Evolutionary conservation across 2,888 invertebrate genomes (phyloP), one percentile per base, ranked within the genome.

Genomic region (Eilema depressum): DNA sequence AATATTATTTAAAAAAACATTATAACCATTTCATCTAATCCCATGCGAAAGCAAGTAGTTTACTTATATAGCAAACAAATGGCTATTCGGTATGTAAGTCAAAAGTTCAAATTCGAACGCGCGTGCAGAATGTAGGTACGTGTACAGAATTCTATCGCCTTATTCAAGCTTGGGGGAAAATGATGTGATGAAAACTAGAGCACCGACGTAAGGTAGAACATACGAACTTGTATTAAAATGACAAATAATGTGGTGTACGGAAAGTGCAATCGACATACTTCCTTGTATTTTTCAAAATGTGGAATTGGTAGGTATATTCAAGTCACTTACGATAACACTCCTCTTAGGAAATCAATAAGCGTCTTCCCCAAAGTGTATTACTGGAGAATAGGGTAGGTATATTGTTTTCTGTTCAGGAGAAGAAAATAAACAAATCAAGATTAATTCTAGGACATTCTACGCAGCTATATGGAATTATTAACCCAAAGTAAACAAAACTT

Each of bases 91-190:
- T 64, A 57, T 63, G 41, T 69, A 30, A 37, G 69, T 63, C 12
- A 23, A 57, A 56, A 64, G 59, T 69, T 69, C 26, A 63, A 63
- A 57, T 41, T 60, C 41, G 28, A 37, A 37, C 41, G 63, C 37
- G 64, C 63, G 69, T 59, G 63, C 37, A 63, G 28, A 33, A 25
- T 11, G 57, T 47, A 69, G 64, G 69, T 47, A 69, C 69, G 69
- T 69, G 69, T 8, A 30, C 59, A 7, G 63, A 69, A 69, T 69
- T 20, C n/a, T 64, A 64, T 69, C 59, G 28, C 28, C n/a, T 26
- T 30, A 59, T 63, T 59, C 63, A 69, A 69, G 33, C 28, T 69
- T 69, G 56, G 56, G 33, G 37, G 56, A 33, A 68, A 68, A 68
- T 63, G 57, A 63, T 14, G 63, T 63, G 63, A 68, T 25, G 63